Evolutionary conservation across 2,888 invertebrate species (phyloP), one percentile per base, ranked within the genome.

Genomic region (Hypena proboscidalis): DNA sequence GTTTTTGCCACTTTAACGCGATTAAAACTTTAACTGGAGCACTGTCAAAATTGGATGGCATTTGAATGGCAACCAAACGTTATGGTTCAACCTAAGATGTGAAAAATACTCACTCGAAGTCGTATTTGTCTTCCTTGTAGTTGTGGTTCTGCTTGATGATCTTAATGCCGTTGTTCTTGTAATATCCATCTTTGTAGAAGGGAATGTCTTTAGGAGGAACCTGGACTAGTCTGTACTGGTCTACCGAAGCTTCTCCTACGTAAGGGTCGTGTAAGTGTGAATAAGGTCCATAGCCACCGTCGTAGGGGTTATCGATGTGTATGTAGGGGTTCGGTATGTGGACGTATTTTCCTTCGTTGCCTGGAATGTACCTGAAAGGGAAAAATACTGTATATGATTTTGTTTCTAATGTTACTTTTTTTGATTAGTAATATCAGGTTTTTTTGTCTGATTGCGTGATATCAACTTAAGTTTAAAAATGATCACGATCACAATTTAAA

Each of bases 241-340:
- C 88, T 21, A 86, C 83, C 1, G 87, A 80, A 3, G 85, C 90
- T 34, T 84, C 86, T n/a, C 81, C 82, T n/a, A 85, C 85, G 50
- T 92, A 92, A 4, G 88, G 87, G 40, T 90, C 92, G 39, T 87
- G 82, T 34, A 85, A 83, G 45, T 92, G 92, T 1, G 73, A 36
- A 64, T 92, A 92, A 0, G 88, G 87, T 3, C 88, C 88, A 36
- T 57, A 89, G 19, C 88, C 90, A 8, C 90, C 89, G 27, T 76
- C 87, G 57, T 90, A 91, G 9, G 91, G 90, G 48, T 89, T 89
- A 63, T 90, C 83, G 19, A 87, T 60, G 57, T 93, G 93, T 44
- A 87, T 82, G 73, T 92, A 92, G 0, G 91, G 91, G 53, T 90
- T 88, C 2, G 91, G 91, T 39, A 89, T 67, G 59, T 93, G 93